A percentile compares a stretch with the other conserved stretches of the same genome.
These are phyloP conservation scores for Rugalucina vietnamica DNA, from an alignment of 2,888 invertebrate species.

Conservation along the genomic window DNA sequence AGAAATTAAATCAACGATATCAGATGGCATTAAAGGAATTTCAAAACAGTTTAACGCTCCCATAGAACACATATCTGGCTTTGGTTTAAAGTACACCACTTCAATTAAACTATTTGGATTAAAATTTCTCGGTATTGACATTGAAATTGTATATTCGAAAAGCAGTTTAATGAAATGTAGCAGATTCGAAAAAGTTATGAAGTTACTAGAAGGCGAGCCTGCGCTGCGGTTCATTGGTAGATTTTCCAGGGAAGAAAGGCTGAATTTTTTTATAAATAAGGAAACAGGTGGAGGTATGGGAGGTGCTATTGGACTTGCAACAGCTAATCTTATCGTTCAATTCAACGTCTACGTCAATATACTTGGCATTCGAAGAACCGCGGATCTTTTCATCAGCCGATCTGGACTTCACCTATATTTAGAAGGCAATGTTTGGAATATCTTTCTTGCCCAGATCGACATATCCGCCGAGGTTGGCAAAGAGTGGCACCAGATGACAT, in stretches of 20 bases:
- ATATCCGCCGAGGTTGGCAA: constrained; percentile 35
- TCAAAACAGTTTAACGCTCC: constrained; percentile 2
- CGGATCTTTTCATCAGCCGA: constrained; percentile 48
- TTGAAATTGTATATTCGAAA: constrained; percentile 53
- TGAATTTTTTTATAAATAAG: constrained; percentile 24
- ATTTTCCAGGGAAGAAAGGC: not conserved
- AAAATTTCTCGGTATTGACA: constrained; percentile 26
- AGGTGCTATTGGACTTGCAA: constrained; percentile 15
- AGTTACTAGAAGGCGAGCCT: constrained; percentile 41
- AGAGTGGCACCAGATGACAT: constrained; percentile 41
- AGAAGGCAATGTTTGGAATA: constrained; percentile 54
- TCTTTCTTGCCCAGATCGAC: constrained; percentile 43
- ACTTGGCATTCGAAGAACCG: constrained; percentile 36
- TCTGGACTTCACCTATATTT: constrained; percentile 39
- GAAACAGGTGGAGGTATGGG: constrained; percentile 26
- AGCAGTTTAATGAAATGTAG: constrained; percentile 36
- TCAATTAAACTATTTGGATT: not conserved
- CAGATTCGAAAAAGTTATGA: constrained; percentile 32
- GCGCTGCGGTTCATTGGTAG: constrained; percentile 36
- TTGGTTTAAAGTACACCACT: constrained; percentile 41
- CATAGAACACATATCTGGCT: constrained; percentile 16
- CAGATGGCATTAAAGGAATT: not conserved
- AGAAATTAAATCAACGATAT: constrained; percentile 12
- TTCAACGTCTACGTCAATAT: constrained; percentile 30
- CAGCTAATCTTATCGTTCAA: constrained; percentile 28